Evolutionary conservation across 2,888 invertebrate species (phyloP).

Genomic region (Petrolisthes manimaculis): DNA sequence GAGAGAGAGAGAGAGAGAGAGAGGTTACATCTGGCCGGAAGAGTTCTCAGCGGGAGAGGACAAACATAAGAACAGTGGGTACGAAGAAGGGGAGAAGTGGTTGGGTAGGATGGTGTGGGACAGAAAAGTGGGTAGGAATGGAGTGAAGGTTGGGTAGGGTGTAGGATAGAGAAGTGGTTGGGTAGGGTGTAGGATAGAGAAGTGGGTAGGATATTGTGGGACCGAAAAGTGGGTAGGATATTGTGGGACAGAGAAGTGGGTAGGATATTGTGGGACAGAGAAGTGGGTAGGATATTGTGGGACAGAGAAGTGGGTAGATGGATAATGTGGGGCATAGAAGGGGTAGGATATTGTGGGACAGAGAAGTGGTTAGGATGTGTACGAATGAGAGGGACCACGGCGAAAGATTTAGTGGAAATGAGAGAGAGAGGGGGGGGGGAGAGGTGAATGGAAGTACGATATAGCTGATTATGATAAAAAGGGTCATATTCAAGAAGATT

Average conservation of each 20-base stretch:
- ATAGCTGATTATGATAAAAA: too few relatives aligned
- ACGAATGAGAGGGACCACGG: background rate
- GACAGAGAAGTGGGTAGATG: background rate
- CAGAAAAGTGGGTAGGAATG: too few relatives aligned
- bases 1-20: slow-evolving; percentile 11
- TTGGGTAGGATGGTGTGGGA: background rate
- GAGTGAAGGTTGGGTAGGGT: too few relatives aligned
- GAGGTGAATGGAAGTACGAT: background rate
- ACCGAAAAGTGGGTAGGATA: background rate
- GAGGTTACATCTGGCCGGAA: background rate
- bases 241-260: background rate
- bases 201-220: too few relatives aligned
- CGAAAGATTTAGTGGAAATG: background rate
- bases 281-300: background rate
- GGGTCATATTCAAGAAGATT: too few relatives aligned
- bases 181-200: too few relatives aligned
- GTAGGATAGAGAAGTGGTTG: too few relatives aligned
- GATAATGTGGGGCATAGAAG: too few relatives aligned
- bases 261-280: background rate
- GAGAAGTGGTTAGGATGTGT: background rate
- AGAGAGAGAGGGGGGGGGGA: background rate
- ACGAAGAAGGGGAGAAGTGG: too few relatives aligned
- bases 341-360: too few relatives aligned
- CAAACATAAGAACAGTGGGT: too few relatives aligned
- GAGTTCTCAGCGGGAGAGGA: too few relatives aligned